Conservation (phyloP, 2,888 invertebrate genomes). For the Rhagonycha lutea region DNA sequence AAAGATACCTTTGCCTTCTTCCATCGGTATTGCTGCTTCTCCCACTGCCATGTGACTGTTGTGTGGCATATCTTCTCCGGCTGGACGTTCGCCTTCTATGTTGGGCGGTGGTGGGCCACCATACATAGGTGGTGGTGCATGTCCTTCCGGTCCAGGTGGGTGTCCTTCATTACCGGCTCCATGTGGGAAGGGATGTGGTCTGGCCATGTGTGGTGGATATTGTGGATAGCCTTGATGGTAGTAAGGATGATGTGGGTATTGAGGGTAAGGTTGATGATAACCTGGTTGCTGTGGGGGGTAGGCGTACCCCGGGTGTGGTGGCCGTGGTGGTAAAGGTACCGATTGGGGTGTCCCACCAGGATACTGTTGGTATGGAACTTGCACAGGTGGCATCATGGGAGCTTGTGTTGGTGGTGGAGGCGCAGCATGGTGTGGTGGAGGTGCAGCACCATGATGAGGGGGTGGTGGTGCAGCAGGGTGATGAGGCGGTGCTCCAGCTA, state of each 20-base stretch:
- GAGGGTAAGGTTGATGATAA: conserved; percentile 57
- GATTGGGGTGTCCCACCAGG: conserved; percentile 55
- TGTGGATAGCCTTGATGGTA: conserved; percentile 61
- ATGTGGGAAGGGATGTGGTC: conserved; percentile 55
- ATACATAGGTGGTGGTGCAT: conserved; percentile 35
- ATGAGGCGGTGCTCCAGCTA: conserved; percentile 31
- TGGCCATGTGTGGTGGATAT: conserved; percentile 59
- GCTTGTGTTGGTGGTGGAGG: conserved; percentile 44
- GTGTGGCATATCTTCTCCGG: conserved; percentile 20
- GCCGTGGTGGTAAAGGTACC: conserved; percentile 60
- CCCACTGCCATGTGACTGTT: conserved; percentile 11
- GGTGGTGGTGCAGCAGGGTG: conserved; percentile 31
- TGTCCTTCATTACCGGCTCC: conserved; percentile 47
- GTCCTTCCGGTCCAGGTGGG: conserved; percentile 36
- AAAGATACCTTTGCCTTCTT: conserved; percentile 12
- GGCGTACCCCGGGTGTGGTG: conserved; percentile 59
- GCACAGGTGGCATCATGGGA: conserved; percentile 54
- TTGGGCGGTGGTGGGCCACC: conserved; percentile 36
- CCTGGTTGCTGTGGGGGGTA: conserved; percentile 56
- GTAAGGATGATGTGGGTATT: conserved; percentile 57
- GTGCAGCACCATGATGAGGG: conserved; percentile 29
- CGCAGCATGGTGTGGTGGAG: conserved; percentile 48
- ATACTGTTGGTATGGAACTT: conserved; percentile 52
- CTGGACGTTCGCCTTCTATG: conserved; percentile 32
- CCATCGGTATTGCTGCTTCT: conserved; percentile 5